Evolutionary conservation across 2,113 vertebrate species (phyloP), one percentile per base, ranked within the genome.

Genomic region (Psittacula cyanocephala): DNA sequence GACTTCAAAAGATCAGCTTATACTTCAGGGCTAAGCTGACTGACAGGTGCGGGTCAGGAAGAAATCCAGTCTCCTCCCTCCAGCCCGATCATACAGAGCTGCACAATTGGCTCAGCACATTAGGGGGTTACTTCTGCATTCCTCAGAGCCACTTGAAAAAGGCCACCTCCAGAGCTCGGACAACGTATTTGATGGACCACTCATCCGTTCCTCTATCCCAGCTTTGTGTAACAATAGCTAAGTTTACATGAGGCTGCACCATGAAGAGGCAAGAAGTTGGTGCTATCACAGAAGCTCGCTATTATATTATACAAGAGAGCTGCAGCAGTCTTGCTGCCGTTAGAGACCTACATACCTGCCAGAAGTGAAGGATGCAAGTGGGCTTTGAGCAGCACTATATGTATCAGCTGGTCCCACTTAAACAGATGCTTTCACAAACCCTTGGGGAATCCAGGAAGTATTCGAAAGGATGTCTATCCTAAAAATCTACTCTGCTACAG

Each of bases 1-100:
- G 62, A 92, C 94, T 95, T 96, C 94, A 95, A 93, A 96, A 94
- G 93, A 47, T n/a, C 91, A 64, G 76, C 75, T 91, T 83, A 79
- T 68, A 82, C 91, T 65, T 67, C 9, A 39, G 69, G 71, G 84
- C 90, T 46, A 11, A 90, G 44, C 86, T 35, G 90, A 87, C 6
- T 44, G 95, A 52, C 89, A 86, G 95, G 65, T 63, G 63, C 69
- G 85, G 90, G 57, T 68, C 84, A 55, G 75, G 76, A 53, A 41
- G 77, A 75, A 95, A 60, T 35, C n/a, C 81, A 18, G 24, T 5
- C 35, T 39, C 67, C 59, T 52, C 81, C 83, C 69, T 64, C 43
- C 13, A 81, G 85, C 81, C 24, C 2, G 1, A 41, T 37, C 15
- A 0, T 47, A 65, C 4, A 63, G 88, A 53, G 77, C 33, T 79